phyloP scores from a whole-genome alignment of 2,888 invertebrate genomes.

The Platycheirus albimanus region DNA sequence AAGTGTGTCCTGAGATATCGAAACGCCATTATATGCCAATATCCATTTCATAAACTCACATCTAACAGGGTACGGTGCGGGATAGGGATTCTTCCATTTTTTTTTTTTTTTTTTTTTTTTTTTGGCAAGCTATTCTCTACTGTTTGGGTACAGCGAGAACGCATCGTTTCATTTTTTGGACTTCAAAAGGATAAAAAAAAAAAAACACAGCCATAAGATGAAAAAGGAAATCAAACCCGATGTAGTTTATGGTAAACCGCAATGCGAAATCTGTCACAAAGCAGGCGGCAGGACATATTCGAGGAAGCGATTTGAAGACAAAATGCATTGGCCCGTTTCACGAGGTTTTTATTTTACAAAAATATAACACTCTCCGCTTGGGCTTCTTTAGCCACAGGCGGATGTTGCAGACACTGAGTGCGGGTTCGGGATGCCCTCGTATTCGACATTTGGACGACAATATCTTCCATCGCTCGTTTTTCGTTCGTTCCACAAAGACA shows the following conservation, averaged over 20 bases:
- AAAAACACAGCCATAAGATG: conserved; percentile 49
- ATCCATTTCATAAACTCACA: conserved; percentile 60
- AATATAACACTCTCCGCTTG: conserved; percentile 35
- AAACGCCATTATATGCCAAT: conserved; percentile 68
- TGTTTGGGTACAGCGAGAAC: conserved; percentile 44
- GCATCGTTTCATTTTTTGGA: conserved; percentile 61
- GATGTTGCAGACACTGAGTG: conserved; percentile 24
- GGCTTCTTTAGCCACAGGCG: conserved; percentile 21
- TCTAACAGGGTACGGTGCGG: conserved; percentile 38
- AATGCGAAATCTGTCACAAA: conserved; percentile 82
- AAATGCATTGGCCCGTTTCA: conserved; percentile 63
- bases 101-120: conserved; percentile 14
- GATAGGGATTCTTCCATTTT: not conserved
- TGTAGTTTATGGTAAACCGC: conserved; percentile 82
- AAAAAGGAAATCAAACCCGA: conserved; percentile 58
- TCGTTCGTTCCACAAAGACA: conserved; percentile 49
- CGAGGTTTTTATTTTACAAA: conserved; percentile 29
- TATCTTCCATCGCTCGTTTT: conserved; percentile 4
- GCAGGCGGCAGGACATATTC: conserved; percentile 57
- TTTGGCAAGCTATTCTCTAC: conserved; percentile 52
- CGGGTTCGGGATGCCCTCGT: conserved; percentile 10
- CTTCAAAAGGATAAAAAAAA: conserved; percentile 7
- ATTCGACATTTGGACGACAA: conserved; percentile 64
- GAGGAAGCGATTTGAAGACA: conserved; percentile 63
- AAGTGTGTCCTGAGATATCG: conserved; percentile 58